Percentiles rank a stretch among this genome's conserved stretches.
Conservation (phyloP, 2,113 vertebrate species). For the Chaetura pelagica region DNA sequence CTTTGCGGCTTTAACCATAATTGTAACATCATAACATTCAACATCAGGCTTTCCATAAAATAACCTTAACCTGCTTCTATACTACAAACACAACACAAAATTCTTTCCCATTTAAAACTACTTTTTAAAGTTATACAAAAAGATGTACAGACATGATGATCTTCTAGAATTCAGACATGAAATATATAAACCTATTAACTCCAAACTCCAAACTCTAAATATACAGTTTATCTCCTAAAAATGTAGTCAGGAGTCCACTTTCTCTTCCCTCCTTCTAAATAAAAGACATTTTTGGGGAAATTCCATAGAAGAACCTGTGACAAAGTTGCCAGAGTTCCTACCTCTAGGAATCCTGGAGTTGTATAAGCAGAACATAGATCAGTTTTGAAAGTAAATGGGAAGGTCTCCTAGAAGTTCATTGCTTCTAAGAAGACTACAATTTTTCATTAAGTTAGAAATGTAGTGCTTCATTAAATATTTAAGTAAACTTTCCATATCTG, state of each 20-base stretch:
- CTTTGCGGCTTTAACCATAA: not conserved
- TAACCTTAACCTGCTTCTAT: not conserved
- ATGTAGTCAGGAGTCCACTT: not conserved
- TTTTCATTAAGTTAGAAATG: not conserved
- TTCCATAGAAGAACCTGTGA: not conserved
- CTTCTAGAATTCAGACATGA: not conserved
- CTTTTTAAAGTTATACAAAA: not conserved
- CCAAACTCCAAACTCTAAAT: not conserved
- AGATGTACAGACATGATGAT: not conserved
- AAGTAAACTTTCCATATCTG: not conserved
- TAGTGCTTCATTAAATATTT: not conserved
- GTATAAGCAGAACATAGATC: not conserved
- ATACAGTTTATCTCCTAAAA: not conserved
- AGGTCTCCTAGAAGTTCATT: not conserved
- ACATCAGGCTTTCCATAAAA: not conserved
- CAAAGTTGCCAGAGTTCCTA: not conserved
- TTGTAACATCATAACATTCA: not conserved
- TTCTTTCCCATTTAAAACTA: not conserved
- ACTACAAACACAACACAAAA: not conserved
- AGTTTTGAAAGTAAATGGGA: not conserved
- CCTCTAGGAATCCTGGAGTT: not conserved
- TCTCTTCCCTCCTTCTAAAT: not conserved
- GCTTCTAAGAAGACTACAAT: not conserved
- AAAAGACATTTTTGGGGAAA: not conserved
- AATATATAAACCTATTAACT: not conserved